Evolutionary conservation across 2,888 invertebrate genomes (phyloP).

Genomic region (Sympetrum striolatum): DNA sequence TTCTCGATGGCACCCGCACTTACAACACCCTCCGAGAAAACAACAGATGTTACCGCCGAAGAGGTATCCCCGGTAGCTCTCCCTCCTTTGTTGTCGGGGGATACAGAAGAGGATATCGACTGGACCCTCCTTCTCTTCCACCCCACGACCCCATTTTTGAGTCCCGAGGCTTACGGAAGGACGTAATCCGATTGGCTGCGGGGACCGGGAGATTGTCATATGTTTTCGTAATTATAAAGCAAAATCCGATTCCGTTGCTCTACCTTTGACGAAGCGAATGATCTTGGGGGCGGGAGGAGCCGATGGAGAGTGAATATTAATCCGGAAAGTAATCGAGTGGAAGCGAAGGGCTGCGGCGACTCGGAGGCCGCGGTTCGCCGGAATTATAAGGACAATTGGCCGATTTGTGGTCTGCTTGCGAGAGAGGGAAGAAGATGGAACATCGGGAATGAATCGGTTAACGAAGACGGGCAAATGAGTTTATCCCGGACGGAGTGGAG

Average conservation of each 20-base stretch:
- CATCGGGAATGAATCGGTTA: not conserved
- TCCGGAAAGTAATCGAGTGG: not conserved
- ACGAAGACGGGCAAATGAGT: not conserved
- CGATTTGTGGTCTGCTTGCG: not conserved
- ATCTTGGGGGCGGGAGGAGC: not conserved
- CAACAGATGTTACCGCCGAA: constrained; percentile 21
- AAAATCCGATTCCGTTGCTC: constrained; percentile 35
- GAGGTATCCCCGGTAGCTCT: not conserved
- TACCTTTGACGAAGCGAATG: constrained; percentile 24
- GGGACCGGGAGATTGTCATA: constrained; percentile 25
- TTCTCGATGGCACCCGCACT: constrained; percentile 28
- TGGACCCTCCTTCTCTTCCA: not conserved
- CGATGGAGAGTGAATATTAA: constrained; percentile 9
- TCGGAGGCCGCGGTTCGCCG: not conserved
- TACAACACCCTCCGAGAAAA: constrained; percentile 9
- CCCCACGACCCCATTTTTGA: not conserved
- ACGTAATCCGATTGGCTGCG: constrained; percentile 28
- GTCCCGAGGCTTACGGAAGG: not conserved
- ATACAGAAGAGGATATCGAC: not conserved
- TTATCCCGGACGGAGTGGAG: not conserved
- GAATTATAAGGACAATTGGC: not conserved
- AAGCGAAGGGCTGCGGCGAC: not conserved
- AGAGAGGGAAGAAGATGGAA: too few relatives aligned
- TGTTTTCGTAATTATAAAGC: constrained; percentile 41
- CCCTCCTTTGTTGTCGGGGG: not conserved